phyloP scores from a whole-genome alignment of 1,140 invertebrate genomes.

The Lepidurus couesii region DNA sequence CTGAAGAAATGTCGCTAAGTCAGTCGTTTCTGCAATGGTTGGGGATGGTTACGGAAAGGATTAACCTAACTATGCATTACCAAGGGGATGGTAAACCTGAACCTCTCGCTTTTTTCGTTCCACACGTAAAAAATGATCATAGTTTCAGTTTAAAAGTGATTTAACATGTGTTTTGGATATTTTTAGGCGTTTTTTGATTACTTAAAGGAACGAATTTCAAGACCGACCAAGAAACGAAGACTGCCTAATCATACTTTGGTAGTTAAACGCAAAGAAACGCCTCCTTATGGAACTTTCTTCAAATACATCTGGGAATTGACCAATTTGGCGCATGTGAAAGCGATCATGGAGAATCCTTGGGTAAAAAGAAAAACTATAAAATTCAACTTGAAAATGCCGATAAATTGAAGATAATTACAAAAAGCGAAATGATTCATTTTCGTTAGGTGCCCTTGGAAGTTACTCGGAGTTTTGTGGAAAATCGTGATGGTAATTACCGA shows the following conservation, averaged over 20 bases:
- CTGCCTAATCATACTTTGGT: constrained; percentile 56
- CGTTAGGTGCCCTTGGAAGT: constrained; percentile 58
- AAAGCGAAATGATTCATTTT: constrained; percentile 35
- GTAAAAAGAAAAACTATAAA: constrained; percentile 44
- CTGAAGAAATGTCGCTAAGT: constrained; percentile 45
- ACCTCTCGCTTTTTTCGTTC: constrained; percentile 64
- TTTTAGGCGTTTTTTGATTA: constrained; percentile 62
- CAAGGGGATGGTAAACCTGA: constrained; percentile 65
- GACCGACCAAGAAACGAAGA: constrained; percentile 58
- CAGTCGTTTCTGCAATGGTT: constrained; percentile 64
- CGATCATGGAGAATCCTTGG: constrained; percentile 66
- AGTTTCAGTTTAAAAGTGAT: background rate
- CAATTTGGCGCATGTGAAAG: constrained; percentile 65
- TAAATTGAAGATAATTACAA: constrained; percentile 26
- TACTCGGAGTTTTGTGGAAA: constrained; percentile 61
- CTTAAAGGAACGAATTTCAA: constrained; percentile 61
- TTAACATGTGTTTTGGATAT: background rate
- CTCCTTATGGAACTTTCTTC: constrained; percentile 63
- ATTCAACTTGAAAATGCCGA: background rate
- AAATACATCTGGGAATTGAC: constrained; percentile 70
- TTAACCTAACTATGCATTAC: constrained; percentile 74
- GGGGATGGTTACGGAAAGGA: constrained; percentile 65
- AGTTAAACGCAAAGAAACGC: constrained; percentile 55
- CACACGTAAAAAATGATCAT: constrained; percentile 47
- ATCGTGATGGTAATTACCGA: constrained; percentile 52